Conservation (phyloP, 1,140 invertebrate species). For the Aphelinus certus region DNA sequence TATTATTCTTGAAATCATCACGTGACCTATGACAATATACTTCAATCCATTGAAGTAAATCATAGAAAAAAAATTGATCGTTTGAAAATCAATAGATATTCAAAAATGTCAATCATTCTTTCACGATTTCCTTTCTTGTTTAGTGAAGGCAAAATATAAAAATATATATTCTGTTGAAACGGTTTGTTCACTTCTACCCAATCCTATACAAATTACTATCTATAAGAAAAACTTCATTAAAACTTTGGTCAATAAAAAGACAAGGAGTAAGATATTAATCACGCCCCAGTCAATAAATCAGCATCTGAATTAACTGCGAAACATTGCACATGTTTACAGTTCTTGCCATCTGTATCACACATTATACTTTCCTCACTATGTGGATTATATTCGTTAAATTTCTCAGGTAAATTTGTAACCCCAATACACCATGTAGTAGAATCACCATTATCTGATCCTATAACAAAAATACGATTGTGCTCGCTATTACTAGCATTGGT, state of each 20-base stretch:
- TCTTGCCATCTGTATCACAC: conserved; percentile 48
- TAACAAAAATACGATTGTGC: conserved; percentile 15
- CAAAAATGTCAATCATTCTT: no score
- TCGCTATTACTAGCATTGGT: not conserved
- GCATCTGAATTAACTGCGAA: conserved; percentile 45
- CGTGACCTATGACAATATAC: no score
- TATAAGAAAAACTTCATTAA: not conserved
- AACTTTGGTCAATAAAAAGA: not conserved
- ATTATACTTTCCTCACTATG: conserved; percentile 47
- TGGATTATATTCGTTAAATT: conserved; percentile 45
- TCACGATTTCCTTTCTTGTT: no score
- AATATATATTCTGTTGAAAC: no score
- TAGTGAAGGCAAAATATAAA: no score
- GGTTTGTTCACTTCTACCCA: no score
- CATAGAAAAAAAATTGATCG: no score
- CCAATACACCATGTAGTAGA: conserved; percentile 24
- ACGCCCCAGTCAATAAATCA: conserved; percentile 37
- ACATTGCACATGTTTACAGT: conserved; percentile 51
- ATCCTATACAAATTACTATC: not conserved
- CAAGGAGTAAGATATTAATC: not conserved
- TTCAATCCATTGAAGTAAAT: no score
- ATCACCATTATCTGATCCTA: conserved; percentile 12
- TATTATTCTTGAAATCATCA: no score
- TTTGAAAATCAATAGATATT: no score
- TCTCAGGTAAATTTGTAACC: conserved; percentile 33